Conservation (phyloP, 2,113 vertebrate species). For the Trichechus manatus region DNA sequence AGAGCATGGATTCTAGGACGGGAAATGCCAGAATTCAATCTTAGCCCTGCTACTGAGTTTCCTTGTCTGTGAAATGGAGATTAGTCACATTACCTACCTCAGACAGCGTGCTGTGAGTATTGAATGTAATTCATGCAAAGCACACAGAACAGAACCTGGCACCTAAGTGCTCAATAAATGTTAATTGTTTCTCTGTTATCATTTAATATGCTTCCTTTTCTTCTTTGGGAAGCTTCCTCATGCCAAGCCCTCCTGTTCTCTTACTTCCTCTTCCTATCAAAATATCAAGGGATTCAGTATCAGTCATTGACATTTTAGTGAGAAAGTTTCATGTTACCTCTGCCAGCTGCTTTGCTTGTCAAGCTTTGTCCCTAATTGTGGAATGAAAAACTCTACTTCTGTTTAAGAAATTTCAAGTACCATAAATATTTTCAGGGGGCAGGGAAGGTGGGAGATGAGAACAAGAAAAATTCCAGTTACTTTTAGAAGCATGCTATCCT, state of each 20-base stretch:
- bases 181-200: background rate
- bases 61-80: background rate
- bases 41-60: background rate
- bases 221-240: background rate
- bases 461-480: background rate
- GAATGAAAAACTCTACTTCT: background rate
- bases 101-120: background rate
- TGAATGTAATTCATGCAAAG: background rate
- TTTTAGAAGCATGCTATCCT: background rate
- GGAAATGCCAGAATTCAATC: background rate
- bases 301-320: slow-evolving; percentile 31
- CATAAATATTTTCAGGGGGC: background rate
- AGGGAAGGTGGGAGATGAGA: background rate
- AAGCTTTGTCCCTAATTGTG: slow-evolving; percentile 13
- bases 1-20: background rate
- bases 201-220: background rate
- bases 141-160: background rate
- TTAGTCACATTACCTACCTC: background rate
- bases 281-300: background rate
- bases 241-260: background rate
- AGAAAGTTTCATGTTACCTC: background rate
- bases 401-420: background rate
- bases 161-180: background rate
- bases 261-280: slow-evolving; percentile 32
- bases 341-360: background rate